Conservation (phyloP, 2,797 vertebrate species). For the Leuciscus waleckii region DNA sequence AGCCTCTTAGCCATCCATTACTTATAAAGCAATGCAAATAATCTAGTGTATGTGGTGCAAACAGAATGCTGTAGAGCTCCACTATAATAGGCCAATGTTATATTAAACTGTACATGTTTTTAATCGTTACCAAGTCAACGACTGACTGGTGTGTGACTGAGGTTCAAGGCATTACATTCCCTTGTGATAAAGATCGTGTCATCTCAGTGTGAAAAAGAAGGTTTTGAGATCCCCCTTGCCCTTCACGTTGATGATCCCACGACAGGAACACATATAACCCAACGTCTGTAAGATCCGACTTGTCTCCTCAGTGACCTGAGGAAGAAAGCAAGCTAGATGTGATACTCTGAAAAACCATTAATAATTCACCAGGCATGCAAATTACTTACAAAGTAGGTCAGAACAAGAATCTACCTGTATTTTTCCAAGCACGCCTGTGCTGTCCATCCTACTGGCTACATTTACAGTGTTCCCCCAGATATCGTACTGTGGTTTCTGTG, state of each 20-base stretch:
- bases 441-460: conserved; percentile 97
- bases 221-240: conserved; percentile 97
- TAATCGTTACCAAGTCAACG: background rate
- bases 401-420: conserved; percentile 84
- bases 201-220: conserved; percentile 96
- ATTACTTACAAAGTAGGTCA: conserved; percentile 6
- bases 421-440: conserved; percentile 94
- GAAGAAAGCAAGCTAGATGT: background rate
- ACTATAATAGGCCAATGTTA: conserved; percentile 7
- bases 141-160: conserved; percentile 9
- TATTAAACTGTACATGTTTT: conserved; percentile 35
- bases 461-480: conserved; percentile 99
- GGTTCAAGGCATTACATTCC: conserved; percentile 90
- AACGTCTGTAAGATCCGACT: conserved; percentile 84
- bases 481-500: conserved; percentile 97
- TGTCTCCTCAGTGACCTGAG: conserved; percentile 94
- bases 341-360: background rate
- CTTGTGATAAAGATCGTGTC: conserved; percentile 93
- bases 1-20: conserved; percentile 53
- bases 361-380: background rate
- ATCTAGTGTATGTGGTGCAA: conserved; percentile 36
- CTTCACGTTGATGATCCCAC: conserved; percentile 97
- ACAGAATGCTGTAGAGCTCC: conserved; percentile 26
- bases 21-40: conserved; percentile 51
- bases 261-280: conserved; percentile 93